Base-by-base conservation (phyloP, 1,140 invertebrate genomes). In the Hyles euphorbiae region DNA sequence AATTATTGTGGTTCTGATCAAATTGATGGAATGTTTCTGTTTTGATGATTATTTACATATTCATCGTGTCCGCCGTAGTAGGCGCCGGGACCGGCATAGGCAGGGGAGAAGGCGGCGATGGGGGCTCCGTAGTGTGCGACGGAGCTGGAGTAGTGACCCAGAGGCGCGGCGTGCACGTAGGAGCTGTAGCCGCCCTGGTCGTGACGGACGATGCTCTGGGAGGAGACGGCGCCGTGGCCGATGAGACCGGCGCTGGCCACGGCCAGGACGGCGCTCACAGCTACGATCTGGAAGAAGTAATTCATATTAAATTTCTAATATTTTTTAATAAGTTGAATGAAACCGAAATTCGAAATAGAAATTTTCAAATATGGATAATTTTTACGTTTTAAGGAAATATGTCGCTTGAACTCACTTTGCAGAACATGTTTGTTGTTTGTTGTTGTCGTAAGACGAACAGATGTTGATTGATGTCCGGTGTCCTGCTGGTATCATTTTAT, bases 201-300 rank as follows among this genome's bases (percentile, higher is more conserved):
- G 48, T 86, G 83, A 44, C 70, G 77, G 6, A 86, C 64, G 56
- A 85, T 78, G 61, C 73, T 83, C 48, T 85, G 81, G 11, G 81
- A 80, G 8, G 82, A 83, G 10, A 83, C 71, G n/a, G 76, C 79
- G 50, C 58, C 60, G 32, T 71, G 70, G 11, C 67, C 62, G 3
- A 76, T 67, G 11, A 74, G 52, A 8, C 72, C 74, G 50, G 81
- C 79, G 46, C 45, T 74, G 67, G 72, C 79, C 54, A 57, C 66
- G 3, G 80, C 74, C 40, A 78, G 32, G 10, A 81, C 8, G 22
- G 69, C 66, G 61, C 74, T 68, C 33, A 84, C 64, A 52, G 72
- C 59, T 56, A 80, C 53, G 56, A 87, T 72, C 83, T 87, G 58
- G 50, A 71, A 73, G 22, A 22, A 22, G 22, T 22, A 22, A 22